Conservation (phyloP, 92 coral and sea anemone genomes). For the Paramuricea clavata region DNA sequence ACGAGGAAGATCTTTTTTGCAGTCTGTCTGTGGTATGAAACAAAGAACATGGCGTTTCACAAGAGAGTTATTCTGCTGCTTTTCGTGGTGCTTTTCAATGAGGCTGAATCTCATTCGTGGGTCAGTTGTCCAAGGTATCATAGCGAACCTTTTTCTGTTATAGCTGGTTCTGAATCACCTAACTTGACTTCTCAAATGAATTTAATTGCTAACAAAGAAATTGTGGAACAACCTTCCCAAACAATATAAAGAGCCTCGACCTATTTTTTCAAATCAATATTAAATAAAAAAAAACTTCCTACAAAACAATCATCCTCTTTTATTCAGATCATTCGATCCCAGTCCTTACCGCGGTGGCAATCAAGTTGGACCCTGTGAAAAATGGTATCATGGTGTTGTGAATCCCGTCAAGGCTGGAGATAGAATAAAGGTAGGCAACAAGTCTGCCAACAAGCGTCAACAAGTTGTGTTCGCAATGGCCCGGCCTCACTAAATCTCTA, state of each 20-base stretch:
- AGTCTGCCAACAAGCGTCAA: too few species aligned
- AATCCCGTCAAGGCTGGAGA: slow-evolving; percentile 57
- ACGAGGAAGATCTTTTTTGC: not conserved
- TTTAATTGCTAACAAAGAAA: too few species aligned
- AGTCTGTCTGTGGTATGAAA: not conserved
- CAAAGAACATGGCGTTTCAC: not conserved
- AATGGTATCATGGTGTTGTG: slow-evolving; percentile 62
- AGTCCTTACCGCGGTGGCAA: slow-evolving; percentile 63
- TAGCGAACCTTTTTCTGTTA: not conserved
- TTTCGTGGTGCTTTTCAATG: not conserved
- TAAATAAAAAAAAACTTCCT: too few species aligned
- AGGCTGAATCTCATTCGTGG: slow-evolving; percentile 48
- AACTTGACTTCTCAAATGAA: too few species aligned
- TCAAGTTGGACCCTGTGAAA: slow-evolving; percentile 58
- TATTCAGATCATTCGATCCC: slow-evolving; percentile 47
- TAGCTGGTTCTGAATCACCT: too few species aligned
- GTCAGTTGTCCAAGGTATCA: slow-evolving; percentile 58
- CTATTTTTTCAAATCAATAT: too few species aligned
- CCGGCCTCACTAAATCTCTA: too few species aligned
- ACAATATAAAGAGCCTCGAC: too few species aligned
- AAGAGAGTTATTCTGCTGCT: not conserved
- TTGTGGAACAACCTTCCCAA: too few species aligned
- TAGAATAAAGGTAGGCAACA: slow-evolving; percentile 62
- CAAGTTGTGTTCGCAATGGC: too few species aligned
- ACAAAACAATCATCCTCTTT: too few species aligned